phyloP scores from a whole-genome alignment of 2,888 invertebrate genomes.

The Scaptodrosophila latifasciaeformis region DNA sequence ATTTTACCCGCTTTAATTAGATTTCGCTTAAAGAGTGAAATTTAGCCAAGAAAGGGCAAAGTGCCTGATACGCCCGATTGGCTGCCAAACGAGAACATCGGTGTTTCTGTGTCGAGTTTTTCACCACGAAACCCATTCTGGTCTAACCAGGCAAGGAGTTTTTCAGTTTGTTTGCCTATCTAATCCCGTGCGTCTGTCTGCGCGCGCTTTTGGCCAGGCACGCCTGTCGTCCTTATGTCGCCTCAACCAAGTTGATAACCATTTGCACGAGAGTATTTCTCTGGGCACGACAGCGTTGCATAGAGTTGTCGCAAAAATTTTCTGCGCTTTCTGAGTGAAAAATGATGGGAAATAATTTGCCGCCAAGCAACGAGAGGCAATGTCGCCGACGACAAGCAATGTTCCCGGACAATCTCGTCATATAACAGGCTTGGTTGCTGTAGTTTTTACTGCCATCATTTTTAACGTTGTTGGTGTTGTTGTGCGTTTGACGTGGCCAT shows the following conservation, averaged over 20 bases:
- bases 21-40: slow-evolving; percentile 43
- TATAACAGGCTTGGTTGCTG: no score
- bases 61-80: no score
- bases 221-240: no score
- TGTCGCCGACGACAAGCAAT: slow-evolving; percentile 4
- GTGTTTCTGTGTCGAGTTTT: background rate
- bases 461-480: slow-evolving; percentile 30
- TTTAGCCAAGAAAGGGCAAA: no score
- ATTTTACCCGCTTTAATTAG: slow-evolving; percentile 50
- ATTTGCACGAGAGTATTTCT: no score
- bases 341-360: slow-evolving; percentile 66
- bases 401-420: background rate
- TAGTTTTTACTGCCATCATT: no score
- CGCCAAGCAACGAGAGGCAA: slow-evolving; percentile 19
- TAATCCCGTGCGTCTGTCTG: background rate
- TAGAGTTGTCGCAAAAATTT: slow-evolving; percentile 32
- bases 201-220: no score
- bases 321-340: slow-evolving; percentile 58
- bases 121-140: no score
- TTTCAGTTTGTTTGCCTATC: background rate
- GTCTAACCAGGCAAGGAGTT: no score
- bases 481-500: slow-evolving; percentile 60
- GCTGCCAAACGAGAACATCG: background rate
- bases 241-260: no score
- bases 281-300: slow-evolving; percentile 4